Percentiles rank a stretch among this genome's conserved stretches.
Evolutionary conservation across 2,113 vertebrate genomes (phyloP).

Genomic region (Notothenia rossii): DNA sequence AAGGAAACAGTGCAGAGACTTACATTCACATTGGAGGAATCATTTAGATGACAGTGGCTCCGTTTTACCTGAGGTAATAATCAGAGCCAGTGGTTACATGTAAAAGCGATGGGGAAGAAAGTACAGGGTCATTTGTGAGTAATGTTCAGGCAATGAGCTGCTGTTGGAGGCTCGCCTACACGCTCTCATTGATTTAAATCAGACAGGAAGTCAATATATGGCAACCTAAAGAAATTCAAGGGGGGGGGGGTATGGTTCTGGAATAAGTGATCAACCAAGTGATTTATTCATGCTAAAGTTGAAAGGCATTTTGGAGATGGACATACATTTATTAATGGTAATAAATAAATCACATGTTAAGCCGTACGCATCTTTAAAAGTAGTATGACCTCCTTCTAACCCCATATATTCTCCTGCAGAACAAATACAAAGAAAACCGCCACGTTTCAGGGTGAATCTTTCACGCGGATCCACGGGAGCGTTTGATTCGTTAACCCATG

Average conservation of each 20-base stretch:
- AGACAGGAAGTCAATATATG: constrained; percentile 33
- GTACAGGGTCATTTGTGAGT: constrained; percentile 39
- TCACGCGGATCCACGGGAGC: constrained; percentile 32
- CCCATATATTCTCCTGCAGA: constrained; percentile 6
- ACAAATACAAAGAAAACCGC: constrained; percentile 20
- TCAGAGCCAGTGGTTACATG: constrained; percentile 1
- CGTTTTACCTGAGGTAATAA: constrained; percentile 27
- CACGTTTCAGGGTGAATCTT: constrained; percentile 37
- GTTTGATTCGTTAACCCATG: constrained; percentile 47
- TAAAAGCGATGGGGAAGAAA: constrained; percentile 11
- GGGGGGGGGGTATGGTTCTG: background rate
- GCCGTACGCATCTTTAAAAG: background rate
- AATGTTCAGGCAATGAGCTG: constrained; percentile 10
- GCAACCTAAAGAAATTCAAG: background rate
- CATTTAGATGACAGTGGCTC: background rate
- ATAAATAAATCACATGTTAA: background rate
- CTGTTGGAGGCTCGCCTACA: background rate
- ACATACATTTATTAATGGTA: too few species aligned
- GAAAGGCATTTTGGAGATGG: background rate
- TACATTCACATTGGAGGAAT: constrained; percentile 29
- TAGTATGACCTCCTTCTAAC: constrained; percentile 21
- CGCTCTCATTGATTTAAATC: constrained; percentile 28
- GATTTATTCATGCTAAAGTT: constrained; percentile 6
- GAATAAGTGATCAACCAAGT: background rate
- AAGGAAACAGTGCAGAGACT: constrained; percentile 14